Evolutionary conservation across 2,113 vertebrate genomes (phyloP), one percentile per base, ranked within the genome.

Genomic region (Cyprinodon variegatus): DNA sequence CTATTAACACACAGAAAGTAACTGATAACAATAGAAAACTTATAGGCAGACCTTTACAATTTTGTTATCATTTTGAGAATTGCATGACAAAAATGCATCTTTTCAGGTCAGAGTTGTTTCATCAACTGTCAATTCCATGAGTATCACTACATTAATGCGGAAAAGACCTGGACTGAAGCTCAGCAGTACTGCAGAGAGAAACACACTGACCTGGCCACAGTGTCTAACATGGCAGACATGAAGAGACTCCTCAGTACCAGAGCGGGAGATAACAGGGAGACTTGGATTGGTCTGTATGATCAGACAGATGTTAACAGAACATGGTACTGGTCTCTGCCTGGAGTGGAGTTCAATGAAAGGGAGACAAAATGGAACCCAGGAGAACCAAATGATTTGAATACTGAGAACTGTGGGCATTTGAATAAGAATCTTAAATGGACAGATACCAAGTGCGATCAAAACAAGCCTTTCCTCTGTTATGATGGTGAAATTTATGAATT

Each of bases 281-380:
- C 63, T n/a, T 88, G 83, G 88, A 83, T 89, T 4, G 85, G 87
- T 11, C 70, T 89, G 62, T 0, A 8, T 1, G 72, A 10, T 0
- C 0, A 12, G 0, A 0, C 0, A n/a, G 4, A 4, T 4, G 3
- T 0, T 29, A 29, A 29, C 29, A 64, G 0, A 37, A 45, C 0
- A 0, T 85, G 87, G 88, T 15, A 62, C 38, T 89, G 88, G 80
- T 78, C 82, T 76, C 74, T 60, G 20, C 68, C 79, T 10, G 65
- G 61, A 1, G 13, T 62, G 65, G 20, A 73, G 61, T 79, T 4
- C 38, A 45, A 7, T 1, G 2, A 50, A 6, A 50, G 14, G 5
- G 14, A 50, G 15, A 20, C 48, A 17, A 50, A 50, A 15, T 50
- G 48, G 48, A 0, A 1, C 0, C 43, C 0, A 0, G 2, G 0